Evolutionary conservation across 2,888 invertebrate genomes (phyloP).

Genomic region (Sarcophaga subvicina): DNA sequence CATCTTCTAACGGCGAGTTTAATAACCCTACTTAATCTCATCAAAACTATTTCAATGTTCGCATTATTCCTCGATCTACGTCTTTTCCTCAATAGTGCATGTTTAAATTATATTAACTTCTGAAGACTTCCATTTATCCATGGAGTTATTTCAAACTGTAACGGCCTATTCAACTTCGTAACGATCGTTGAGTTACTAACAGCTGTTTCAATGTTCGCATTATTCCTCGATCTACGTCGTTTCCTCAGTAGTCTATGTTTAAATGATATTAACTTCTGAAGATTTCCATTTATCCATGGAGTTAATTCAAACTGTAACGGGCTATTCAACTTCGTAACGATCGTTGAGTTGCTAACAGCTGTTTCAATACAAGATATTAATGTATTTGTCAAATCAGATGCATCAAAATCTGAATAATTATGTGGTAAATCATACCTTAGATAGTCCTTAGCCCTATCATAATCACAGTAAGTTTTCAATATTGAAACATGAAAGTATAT

Average conservation of each 20-base stretch:
- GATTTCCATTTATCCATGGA: too few species aligned
- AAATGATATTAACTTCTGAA: too few species aligned
- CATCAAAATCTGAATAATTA: constrained; percentile 10
- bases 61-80: not conserved
- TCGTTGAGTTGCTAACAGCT: not conserved
- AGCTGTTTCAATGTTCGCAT: too few species aligned
- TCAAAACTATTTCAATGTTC: not conserved
- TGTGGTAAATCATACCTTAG: not conserved
- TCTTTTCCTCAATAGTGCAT: not conserved
- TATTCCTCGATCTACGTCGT: too few species aligned
- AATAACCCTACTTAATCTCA: not conserved
- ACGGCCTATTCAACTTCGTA: too few species aligned
- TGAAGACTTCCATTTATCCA: too few species aligned
- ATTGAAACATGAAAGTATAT: constrained; percentile 3
- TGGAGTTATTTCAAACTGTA: too few species aligned
- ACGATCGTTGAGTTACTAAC: too few species aligned
- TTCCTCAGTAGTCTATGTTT: too few species aligned
- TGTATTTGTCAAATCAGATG: not conserved
- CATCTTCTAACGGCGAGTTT: too few species aligned
- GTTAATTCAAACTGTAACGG: too few species aligned
- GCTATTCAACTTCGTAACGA: not conserved
- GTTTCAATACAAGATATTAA: not conserved
- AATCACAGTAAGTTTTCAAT: constrained; percentile 10
- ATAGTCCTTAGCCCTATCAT: not conserved
- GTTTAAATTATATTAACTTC: not conserved